These are phyloP conservation scores for Otus scops DNA, from an alignment of 2,797 vertebrate genomes.

Conservation along the genomic window DNA sequence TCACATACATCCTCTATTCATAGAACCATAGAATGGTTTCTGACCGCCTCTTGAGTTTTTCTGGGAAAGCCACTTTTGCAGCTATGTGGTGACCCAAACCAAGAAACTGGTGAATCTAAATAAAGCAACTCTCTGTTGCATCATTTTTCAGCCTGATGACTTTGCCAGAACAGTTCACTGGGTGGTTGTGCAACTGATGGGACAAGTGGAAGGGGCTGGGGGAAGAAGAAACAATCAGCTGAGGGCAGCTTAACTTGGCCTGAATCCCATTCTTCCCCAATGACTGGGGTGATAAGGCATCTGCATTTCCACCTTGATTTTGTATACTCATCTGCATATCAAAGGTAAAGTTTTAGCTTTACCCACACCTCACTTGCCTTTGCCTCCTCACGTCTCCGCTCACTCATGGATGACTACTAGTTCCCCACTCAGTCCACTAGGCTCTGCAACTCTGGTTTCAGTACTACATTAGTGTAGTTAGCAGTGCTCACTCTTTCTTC, in stretches of 20 bases:
- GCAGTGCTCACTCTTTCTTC: background rate
- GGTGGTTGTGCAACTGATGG: background rate
- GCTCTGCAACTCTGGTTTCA: background rate
- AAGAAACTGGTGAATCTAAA: background rate
- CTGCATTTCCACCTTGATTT: background rate
- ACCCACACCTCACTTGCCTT: background rate
- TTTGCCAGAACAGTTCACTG: background rate
- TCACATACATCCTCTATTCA: background rate
- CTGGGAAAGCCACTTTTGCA: background rate
- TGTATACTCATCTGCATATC: background rate
- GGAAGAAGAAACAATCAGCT: background rate
- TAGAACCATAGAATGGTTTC: background rate
- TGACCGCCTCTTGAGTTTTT: background rate
- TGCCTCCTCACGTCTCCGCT: background rate
- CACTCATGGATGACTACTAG: background rate
- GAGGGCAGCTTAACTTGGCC: background rate
- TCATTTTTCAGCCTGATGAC: background rate
- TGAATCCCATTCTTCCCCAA: background rate
- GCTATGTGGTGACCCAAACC: background rate
- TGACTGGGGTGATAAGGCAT: background rate
- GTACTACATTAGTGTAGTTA: background rate
- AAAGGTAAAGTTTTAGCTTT: background rate
- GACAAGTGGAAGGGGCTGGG: background rate
- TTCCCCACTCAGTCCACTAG: background rate
- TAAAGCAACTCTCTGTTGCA: background rate